Evolutionary conservation across 2,797 vertebrate species (phyloP).

Genomic region (Premnoplex brunnescens): DNA sequence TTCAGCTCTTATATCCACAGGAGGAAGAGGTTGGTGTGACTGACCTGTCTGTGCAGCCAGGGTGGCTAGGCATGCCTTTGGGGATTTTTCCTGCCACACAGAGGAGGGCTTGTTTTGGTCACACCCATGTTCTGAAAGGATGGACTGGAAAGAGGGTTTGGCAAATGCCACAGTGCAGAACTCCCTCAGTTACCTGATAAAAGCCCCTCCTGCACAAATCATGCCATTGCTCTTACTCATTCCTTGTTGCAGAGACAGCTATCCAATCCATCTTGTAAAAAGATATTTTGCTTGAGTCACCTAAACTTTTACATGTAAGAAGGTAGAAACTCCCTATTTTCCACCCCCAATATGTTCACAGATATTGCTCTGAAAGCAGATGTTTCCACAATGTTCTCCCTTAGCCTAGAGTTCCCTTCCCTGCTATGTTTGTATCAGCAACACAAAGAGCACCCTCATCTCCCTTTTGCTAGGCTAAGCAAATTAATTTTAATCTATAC

Average conservation of each 20-base stretch:
- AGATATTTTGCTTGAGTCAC: not conserved
- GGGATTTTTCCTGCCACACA: not conserved
- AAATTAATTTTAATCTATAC: constrained; percentile 36
- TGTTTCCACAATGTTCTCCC: not conserved
- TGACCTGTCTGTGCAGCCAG: not conserved
- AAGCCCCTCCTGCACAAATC: not conserved
- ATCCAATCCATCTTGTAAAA: not conserved
- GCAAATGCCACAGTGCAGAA: not conserved
- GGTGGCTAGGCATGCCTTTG: fast-evolving
- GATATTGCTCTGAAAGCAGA: not conserved
- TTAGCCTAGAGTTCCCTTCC: not conserved
- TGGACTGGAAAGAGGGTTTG: not conserved
- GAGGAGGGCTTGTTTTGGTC: not conserved
- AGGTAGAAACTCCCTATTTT: not conserved
- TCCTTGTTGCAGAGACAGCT: not conserved
- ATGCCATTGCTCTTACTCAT: not conserved
- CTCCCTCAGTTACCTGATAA: not conserved
- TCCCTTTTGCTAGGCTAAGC: constrained; percentile 13
- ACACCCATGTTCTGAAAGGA: not conserved
- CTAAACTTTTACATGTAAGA: not conserved
- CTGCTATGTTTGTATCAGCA: not conserved
- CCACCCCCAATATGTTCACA: not conserved
- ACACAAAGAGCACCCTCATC: not conserved
- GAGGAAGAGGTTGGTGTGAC: not conserved
- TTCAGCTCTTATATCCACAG: not conserved